A percentile compares a stretch with the other conserved stretches of the same genome.
These are phyloP conservation scores for Blastobasis adustella DNA, from an alignment of 2,888 invertebrate genomes.

Conservation along the genomic window DNA sequence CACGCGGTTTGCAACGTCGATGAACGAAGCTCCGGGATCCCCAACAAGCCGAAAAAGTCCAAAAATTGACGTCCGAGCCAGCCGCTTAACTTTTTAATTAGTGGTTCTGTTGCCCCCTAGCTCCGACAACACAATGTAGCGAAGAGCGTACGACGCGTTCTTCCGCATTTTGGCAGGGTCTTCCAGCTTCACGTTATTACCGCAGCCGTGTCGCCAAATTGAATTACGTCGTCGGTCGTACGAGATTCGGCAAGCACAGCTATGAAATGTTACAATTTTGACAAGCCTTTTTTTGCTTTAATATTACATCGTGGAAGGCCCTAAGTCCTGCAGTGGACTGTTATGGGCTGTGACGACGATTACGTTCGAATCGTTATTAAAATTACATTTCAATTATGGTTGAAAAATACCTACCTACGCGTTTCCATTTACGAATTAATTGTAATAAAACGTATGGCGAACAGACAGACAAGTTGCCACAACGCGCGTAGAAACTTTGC, in stretches of 20 bases:
- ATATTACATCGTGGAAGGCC: too few relatives aligned
- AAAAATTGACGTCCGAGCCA: slow-evolving; percentile 21
- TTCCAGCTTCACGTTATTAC: background rate
- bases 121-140: background rate
- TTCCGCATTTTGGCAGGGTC: background rate
- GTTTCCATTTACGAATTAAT: too few relatives aligned
- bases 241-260: too few relatives aligned
- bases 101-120: slow-evolving; percentile 8
- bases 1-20: background rate
- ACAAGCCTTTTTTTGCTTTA: too few relatives aligned
- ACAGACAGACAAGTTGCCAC: background rate
- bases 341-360: too few relatives aligned
- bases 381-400: too few relatives aligned
- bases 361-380: too few relatives aligned
- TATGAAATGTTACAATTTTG: too few relatives aligned
- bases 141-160: background rate
- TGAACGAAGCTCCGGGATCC: background rate
- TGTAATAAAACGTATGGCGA: background rate
- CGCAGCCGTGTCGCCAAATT: background rate
- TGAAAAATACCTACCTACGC: too few relatives aligned
- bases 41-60: slow-evolving; percentile 17
- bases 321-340: too few relatives aligned
- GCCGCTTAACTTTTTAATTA: slow-evolving; percentile 25
- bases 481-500: slow-evolving; percentile 2
- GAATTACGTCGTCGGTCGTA: too few relatives aligned